Evolutionary conservation across 2,888 invertebrate species (phyloP).

Genomic region (Tryphoninae sp.): DNA sequence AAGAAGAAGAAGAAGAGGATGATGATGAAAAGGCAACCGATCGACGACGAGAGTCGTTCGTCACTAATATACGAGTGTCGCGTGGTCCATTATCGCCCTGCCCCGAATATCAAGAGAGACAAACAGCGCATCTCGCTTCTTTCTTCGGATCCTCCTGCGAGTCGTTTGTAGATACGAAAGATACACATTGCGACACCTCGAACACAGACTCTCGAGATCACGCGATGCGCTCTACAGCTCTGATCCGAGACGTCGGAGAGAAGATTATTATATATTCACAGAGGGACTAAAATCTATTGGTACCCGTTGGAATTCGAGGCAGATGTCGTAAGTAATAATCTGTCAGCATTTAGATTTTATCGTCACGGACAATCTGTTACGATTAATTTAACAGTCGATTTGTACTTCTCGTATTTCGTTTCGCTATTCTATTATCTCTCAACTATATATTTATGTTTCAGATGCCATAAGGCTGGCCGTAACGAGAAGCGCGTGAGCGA

Average conservation of each 20-base stretch:
- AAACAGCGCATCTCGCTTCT: slow-evolving; percentile 10
- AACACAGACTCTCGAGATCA: slow-evolving; percentile 24
- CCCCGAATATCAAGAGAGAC: slow-evolving; percentile 49
- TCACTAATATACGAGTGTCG: slow-evolving; percentile 47
- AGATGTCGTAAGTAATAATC: slow-evolving; percentile 29
- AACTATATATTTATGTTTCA: neutral
- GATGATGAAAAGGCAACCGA: slow-evolving; percentile 33
- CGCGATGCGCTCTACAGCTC: slow-evolving; percentile 22
- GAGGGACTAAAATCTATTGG: slow-evolving; percentile 48
- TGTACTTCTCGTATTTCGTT: slow-evolving; percentile 3
- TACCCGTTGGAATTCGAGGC: slow-evolving; percentile 48
- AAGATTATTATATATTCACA: slow-evolving; percentile 49
- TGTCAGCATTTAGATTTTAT: slow-evolving; percentile 6
- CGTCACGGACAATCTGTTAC: slow-evolving; percentile 43
- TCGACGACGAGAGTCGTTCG: slow-evolving; percentile 41
- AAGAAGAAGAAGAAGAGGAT: neutral
- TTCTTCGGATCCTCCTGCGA: slow-evolving; percentile 17
- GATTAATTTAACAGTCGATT: slow-evolving; percentile 48
- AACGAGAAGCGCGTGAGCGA: slow-evolving; percentile 66
- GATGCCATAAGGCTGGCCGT: slow-evolving; percentile 21
- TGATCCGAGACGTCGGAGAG: slow-evolving; percentile 49
- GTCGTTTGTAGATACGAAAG: slow-evolving; percentile 2
- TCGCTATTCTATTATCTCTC: slow-evolving; percentile 1
- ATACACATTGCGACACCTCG: slow-evolving; percentile 25
- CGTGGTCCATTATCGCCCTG: slow-evolving; percentile 55